These are phyloP conservation scores for Scaptodrosophila lebanonensis DNA, from an alignment of 1,140 invertebrate species.

Conservation along the genomic window DNA sequence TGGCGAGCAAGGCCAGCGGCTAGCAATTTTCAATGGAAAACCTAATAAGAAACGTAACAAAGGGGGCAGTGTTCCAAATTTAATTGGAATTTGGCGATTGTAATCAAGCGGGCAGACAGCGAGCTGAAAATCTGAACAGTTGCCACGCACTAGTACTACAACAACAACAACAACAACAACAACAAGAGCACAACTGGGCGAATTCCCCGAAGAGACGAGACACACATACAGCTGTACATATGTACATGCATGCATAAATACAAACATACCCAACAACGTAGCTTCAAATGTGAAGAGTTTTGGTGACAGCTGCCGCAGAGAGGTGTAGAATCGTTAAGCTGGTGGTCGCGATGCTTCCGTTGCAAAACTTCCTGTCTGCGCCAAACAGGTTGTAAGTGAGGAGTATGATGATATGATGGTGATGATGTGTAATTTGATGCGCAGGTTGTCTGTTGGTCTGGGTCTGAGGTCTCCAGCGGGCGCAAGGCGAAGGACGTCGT, in stretches of 20 bases:
- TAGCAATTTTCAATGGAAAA: too few relatives aligned
- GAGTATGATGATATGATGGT: conserved; percentile 64
- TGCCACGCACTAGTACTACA: too few relatives aligned
- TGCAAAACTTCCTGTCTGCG: conserved; percentile 65
- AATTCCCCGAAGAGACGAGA: conserved; percentile 22
- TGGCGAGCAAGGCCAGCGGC: background rate
- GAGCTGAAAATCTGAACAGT: background rate
- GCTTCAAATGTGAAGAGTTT: conserved; percentile 5
- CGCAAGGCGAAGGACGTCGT: conserved; percentile 58
- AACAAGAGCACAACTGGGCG: too few relatives aligned
- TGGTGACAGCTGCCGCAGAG: conserved; percentile 48
- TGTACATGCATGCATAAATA: too few relatives aligned
- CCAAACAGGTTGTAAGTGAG: conserved; percentile 53
- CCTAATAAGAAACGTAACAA: too few relatives aligned
- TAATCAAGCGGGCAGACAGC: conserved; percentile 5
- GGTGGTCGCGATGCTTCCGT: too few relatives aligned
- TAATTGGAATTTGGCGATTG: too few relatives aligned
- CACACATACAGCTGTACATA: too few relatives aligned
- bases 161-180: too few relatives aligned
- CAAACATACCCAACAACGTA: conserved; percentile 35
- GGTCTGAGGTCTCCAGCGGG: conserved; percentile 21
- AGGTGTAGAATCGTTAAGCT: too few relatives aligned
- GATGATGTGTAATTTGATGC: conserved; percentile 38
- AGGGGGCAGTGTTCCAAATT: too few relatives aligned
- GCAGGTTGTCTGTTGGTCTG: too few relatives aligned